Base-by-base conservation (phyloP, 2,888 invertebrate genomes). In the Netelia inedita region DNA sequence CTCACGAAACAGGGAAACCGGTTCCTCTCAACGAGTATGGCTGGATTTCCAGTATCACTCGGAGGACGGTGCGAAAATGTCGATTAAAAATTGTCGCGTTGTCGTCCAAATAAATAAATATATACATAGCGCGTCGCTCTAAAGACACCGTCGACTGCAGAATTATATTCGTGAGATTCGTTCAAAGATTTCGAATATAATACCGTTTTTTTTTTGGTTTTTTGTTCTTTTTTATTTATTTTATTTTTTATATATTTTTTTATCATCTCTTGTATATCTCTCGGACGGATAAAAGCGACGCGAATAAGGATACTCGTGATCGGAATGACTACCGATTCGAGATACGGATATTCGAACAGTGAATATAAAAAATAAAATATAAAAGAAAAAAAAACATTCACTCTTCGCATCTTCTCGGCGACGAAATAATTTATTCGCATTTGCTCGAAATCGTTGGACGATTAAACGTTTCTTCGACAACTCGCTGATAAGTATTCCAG, bases 1-100 rank as follows among this genome's bases (percentile, higher is more conserved):
- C 80, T 79, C 85, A 83, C 83, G 83, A 87, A 85, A 87, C 79
- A 55, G 81, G 85, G 85, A 86, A 92, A 92, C 92, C 92, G 92
- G 92, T 92, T 92, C 23, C 61, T 57, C 89, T 85, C 87, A 86
- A 89, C 90, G 90, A 90, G 91, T 89, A 91, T 90, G 91, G 90
- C 90, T 89, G 91, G 89, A 84, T 86, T 86, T 87, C 86, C 83
- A 85, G 86, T 86, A 85, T 87, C 83, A 82, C 79, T 79, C 69
- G 68, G 74, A 72, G 63, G 82, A 74, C 82, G 79, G 80, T 86
- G 87, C 85, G 83, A 86, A 86, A 87, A 79, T 86, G 85, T 85
- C 86, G 86, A 86, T 87, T 79, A 84, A 86, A 86, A 85, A 85
- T 82, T 87, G 80, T 78, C 82, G 59, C 79, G 85, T 78, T 86